Evolutionary conservation across 1,140 invertebrate species (phyloP).

Genomic region (Hesperophylax magnus): DNA sequence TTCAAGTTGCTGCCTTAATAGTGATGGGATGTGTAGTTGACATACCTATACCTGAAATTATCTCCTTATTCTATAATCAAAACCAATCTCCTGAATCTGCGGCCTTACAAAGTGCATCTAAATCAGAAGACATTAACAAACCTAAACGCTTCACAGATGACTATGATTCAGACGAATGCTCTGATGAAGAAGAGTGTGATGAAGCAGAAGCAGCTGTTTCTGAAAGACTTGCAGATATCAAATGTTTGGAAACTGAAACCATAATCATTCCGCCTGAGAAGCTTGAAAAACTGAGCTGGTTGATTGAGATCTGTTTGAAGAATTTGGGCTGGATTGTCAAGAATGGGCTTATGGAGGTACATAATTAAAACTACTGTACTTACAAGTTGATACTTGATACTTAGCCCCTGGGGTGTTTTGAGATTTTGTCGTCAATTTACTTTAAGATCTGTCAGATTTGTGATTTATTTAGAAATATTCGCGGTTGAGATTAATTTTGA

Average conservation of each 20-base stretch:
- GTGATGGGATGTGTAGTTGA: conserved; percentile 81
- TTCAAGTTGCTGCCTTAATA: conserved; percentile 82
- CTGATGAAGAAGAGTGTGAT: conserved; percentile 64
- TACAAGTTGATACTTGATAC: too few species aligned
- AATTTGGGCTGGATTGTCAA: conserved; percentile 69
- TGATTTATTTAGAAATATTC: too few species aligned
- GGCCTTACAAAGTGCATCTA: neutral
- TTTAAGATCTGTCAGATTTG: too few species aligned
- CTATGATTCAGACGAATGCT: conserved; percentile 67
- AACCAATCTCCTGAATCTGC: neutral
- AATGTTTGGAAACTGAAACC: conserved; percentile 14
- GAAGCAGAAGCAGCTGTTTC: neutral
- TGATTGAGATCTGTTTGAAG: conserved; percentile 70
- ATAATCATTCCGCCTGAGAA: conserved; percentile 5
- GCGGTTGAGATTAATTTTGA: too few species aligned
- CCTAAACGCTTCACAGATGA: conserved; percentile 52
- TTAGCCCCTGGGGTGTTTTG: too few species aligned
- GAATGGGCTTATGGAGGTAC: conserved; percentile 62
- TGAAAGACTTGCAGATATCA: neutral
- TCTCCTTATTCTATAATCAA: conserved; percentile 48
- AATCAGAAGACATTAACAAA: neutral
- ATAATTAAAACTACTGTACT: conserved; percentile 12
- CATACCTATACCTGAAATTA: conserved; percentile 65
- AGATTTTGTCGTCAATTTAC: too few species aligned
- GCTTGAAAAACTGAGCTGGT: conserved; percentile 65